Evolutionary conservation across 37 sponge, comb jelly and placozoan species (phyloP).

Genomic region (Cladorhizidae sp.): DNA sequence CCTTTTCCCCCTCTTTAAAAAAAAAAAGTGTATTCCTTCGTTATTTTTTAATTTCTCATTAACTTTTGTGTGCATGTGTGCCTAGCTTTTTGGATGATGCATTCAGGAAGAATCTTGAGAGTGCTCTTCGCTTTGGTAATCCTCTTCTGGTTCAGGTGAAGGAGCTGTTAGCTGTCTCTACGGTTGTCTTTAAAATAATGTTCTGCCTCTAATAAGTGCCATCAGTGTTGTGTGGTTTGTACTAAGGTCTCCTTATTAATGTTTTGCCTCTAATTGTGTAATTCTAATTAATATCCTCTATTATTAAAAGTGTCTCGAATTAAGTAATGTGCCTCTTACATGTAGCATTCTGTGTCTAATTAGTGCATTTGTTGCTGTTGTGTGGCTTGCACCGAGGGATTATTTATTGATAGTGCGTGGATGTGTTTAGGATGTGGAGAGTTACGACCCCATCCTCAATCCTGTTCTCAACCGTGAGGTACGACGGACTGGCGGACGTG

Average conservation of each 20-base stretch:
- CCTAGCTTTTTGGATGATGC: constrained; percentile 94
- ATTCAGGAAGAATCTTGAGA: constrained; percentile 96
- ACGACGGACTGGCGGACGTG: constrained; percentile 91
- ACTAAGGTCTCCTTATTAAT: not conserved
- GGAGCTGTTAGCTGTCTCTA: too few relatives aligned
- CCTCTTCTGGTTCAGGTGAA: constrained; percentile 95
- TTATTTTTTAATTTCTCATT: too few relatives aligned
- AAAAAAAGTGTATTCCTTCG: too few relatives aligned
- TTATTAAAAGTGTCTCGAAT: too few relatives aligned
- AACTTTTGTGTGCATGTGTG: too few relatives aligned
- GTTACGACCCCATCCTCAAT: constrained; percentile 97
- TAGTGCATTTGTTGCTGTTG: too few relatives aligned
- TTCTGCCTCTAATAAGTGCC: not conserved
- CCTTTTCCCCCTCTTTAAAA: not conserved
- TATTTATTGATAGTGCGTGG: too few relatives aligned
- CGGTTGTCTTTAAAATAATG: not conserved
- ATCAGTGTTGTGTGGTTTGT: not conserved
- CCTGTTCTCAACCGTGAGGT: constrained; percentile 97
- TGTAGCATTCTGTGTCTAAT: too few relatives aligned
- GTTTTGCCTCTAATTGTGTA: too few relatives aligned
- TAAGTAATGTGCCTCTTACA: too few relatives aligned
- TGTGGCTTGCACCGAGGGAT: too few relatives aligned
- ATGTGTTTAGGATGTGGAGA: constrained; percentile 84
- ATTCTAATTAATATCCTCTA: too few relatives aligned
- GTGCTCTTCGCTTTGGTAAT: constrained; percentile 97